Evolutionary conservation across 2,888 invertebrate genomes (phyloP), one percentile per base, ranked within the genome.

Genomic region (Drosophila leonis): DNA sequence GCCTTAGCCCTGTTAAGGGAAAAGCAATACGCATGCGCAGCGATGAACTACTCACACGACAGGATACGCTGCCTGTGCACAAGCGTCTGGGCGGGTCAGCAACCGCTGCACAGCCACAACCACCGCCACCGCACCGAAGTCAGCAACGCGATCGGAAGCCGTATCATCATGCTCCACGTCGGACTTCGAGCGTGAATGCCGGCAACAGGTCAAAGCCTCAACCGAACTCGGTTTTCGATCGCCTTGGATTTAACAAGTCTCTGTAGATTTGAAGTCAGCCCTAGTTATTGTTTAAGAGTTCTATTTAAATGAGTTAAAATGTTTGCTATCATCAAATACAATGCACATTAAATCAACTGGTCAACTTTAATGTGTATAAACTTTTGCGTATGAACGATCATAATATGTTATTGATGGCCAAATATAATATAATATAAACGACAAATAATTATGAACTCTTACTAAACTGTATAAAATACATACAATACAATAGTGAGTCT

Each of bases 21-120:
- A 90, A 88, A 48, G 60, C 84, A 0, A 80, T 91, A 54, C 90
- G 92, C 29, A 87, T 93, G 90, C 92, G 91, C 61, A 92, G 93
- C 10, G 93, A 93, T 77, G 92, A 92, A 57, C 13, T 93, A 5
- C 51, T 91, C 6, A 65, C 82, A 35, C 83, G 84, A 0, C 82
- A 88, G 44, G 90, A 90, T 1, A 70, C 71, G 8, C 18, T 90
- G 37, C 88, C 93, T 0, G 90, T 93, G 10, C 91, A 92, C 56
- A 92, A 83, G 59, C 90, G 93, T 42, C 72, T 93, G 51, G 92
- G 92, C 5, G 62, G 64, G 1, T 1, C 69, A 5, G 57, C 74
- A 13, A 20, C 48, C 0, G 48, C 61, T 24, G 29, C 15, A 5
- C 20, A 41, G 42, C 15, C 42, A 5, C 20, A 41, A 41, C 15